Evolutionary conservation across 2,113 vertebrate species (phyloP).

Genomic region (Pelecanus crispus): DNA sequence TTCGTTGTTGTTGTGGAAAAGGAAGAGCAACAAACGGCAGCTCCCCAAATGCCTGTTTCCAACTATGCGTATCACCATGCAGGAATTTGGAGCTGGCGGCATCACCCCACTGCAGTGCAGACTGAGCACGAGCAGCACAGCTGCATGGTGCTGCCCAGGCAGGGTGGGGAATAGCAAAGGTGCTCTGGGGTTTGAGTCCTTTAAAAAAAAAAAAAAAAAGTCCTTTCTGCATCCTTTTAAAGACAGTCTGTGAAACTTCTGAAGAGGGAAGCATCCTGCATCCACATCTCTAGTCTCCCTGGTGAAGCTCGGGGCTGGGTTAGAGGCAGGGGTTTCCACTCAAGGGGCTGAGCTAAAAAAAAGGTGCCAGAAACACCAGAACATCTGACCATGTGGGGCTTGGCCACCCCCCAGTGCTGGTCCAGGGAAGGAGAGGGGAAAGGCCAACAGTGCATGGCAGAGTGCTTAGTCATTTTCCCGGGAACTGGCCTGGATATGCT

Average conservation of each 20-base stretch:
- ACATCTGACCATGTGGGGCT: not conserved
- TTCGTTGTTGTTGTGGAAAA: not conserved
- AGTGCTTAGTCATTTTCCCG: constrained; percentile 12
- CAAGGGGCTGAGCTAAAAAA: not conserved
- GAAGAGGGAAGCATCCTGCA: not conserved
- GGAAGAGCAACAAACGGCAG: not conserved
- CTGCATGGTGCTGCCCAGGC: not conserved
- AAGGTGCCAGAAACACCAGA: not conserved
- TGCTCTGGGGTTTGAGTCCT: not conserved
- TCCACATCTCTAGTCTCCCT: not conserved
- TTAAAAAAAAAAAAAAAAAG: not conserved
- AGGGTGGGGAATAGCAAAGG: fast-evolving
- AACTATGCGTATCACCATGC: fast-evolving
- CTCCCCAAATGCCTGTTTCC: not conserved
- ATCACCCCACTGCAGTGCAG: fast-evolving
- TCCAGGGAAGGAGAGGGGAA: not conserved
- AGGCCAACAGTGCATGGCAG: not conserved
- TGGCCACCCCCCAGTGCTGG: too few relatives aligned
- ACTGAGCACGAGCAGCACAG: not conserved
- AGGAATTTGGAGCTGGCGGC: not conserved
- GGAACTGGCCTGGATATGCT: not conserved
- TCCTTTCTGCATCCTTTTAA: not conserved
- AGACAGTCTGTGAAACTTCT: not conserved
- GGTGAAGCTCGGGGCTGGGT: not conserved
- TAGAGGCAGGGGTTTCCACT: not conserved